Evolutionary conservation across 1,140 invertebrate genomes (phyloP).

Genomic region (Drosophila ironensis): DNA sequence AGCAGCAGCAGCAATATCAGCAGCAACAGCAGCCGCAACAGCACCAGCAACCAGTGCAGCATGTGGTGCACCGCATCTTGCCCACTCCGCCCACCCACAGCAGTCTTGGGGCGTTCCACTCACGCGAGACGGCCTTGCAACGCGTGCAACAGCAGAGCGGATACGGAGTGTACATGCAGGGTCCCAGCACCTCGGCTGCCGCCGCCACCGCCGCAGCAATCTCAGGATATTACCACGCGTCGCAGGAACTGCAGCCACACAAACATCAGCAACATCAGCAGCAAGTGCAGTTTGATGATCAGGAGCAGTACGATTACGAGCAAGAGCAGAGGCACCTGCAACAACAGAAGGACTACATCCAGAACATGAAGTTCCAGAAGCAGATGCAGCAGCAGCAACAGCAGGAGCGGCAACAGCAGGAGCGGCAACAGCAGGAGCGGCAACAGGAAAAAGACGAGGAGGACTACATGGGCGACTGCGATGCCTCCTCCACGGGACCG

Average conservation of each 20-base stretch:
- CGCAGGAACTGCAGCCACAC: not conserved
- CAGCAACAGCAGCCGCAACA: not conserved
- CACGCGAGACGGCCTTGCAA: slow-evolving; percentile 57
- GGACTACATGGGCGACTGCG: not conserved
- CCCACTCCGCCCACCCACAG: slow-evolving; percentile 61
- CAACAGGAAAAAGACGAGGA: not conserved
- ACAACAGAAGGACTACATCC: slow-evolving; percentile 25
- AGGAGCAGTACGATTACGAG: slow-evolving; percentile 25
- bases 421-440: slow-evolving; percentile 1
- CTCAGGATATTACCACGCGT: slow-evolving; percentile 14
- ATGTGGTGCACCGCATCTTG: slow-evolving; percentile 50
- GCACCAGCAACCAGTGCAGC: not conserved
- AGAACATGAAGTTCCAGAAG: no score
- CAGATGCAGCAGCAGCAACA: not conserved
- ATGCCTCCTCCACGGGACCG: not conserved
- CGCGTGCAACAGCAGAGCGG: slow-evolving; percentile 72
- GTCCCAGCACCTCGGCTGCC: slow-evolving; percentile 17
- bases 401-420: not conserved
- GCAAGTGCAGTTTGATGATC: no score
- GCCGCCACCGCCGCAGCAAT: slow-evolving; percentile 2
- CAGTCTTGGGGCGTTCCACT: slow-evolving; percentile 54
- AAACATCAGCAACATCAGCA: no score
- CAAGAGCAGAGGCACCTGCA: no score
- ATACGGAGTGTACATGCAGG: slow-evolving; percentile 12
- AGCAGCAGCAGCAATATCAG: slow-evolving; percentile 9